A percentile compares a stretch with the other conserved stretches of the same genome.
phyloP scores from a whole-genome alignment of 2,888 invertebrate genomes.

The Poecilobothrus nobilitatus region DNA sequence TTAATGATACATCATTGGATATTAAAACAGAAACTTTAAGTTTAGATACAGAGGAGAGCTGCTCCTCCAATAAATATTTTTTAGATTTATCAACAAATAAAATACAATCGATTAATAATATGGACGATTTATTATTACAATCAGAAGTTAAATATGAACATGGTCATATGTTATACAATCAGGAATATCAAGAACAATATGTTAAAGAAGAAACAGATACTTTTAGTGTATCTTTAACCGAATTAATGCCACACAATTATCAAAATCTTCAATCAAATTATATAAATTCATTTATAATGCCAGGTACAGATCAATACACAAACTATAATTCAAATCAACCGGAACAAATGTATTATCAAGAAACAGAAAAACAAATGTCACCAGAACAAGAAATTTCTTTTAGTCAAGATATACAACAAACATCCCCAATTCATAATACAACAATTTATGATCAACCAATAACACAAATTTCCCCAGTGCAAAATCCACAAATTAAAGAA shows the following conservation, averaged over 20 bases:
- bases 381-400: neutral
- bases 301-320: neutral
- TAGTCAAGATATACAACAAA: too few species aligned
- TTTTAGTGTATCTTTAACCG: neutral
- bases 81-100: neutral
- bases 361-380: neutral
- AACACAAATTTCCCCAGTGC: neutral
- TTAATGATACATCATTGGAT: too few species aligned
- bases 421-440: too few species aligned
- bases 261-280: neutral
- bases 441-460: neutral
- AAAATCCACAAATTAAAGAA: neutral
- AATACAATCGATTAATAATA: neutral
- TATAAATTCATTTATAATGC: neutral
- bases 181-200: neutral
- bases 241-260: neutral
- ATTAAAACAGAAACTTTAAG: too few species aligned
- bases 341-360: neutral
- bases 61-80: neutral
- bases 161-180: neutral
- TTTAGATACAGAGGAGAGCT: too few species aligned
- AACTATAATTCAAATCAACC: neutral
- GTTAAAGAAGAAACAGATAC: neutral
- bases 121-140: neutral
- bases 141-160: neutral